Conservation (phyloP, 2,113 vertebrate species). For the Regulus satrapa region DNA sequence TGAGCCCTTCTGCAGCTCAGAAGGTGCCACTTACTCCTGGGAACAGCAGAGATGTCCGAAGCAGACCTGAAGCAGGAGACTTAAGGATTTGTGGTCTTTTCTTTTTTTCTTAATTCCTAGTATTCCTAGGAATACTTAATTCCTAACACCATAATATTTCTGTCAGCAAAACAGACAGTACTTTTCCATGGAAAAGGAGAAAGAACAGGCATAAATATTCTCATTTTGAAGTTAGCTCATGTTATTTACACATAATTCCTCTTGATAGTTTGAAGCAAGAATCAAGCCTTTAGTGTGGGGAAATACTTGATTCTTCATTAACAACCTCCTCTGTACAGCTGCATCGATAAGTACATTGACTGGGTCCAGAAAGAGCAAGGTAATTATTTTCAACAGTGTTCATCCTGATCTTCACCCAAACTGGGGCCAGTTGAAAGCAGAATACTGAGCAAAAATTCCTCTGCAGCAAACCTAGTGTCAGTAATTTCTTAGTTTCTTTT, state of each 20-base stretch:
- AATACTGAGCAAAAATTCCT: background rate
- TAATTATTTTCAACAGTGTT: background rate
- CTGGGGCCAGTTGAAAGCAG: background rate
- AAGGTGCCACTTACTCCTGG: background rate
- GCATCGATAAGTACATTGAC: background rate
- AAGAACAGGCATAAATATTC: background rate
- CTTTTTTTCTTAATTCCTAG: background rate
- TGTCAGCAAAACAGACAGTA: background rate
- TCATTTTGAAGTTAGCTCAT: background rate
- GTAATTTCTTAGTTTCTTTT: background rate
- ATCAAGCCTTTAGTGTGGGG: background rate
- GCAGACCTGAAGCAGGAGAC: background rate
- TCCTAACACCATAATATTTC: background rate
- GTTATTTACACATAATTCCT: background rate
- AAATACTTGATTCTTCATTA: background rate
- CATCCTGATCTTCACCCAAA: background rate
- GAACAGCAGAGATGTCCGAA: background rate
- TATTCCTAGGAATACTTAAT: too few relatives aligned
- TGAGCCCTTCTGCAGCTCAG: conserved; percentile 5
- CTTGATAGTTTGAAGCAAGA: background rate
- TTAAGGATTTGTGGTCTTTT: background rate
- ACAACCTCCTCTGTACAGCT: background rate
- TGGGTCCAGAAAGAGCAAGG: background rate
- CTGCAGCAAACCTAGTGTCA: background rate
- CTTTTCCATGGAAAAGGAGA: background rate